A percentile compares a stretch with the other conserved stretches of the same genome.
phyloP scores from a whole-genome alignment of 2,797 vertebrate genomes.

The Xiphophorus birchmanni region DNA sequence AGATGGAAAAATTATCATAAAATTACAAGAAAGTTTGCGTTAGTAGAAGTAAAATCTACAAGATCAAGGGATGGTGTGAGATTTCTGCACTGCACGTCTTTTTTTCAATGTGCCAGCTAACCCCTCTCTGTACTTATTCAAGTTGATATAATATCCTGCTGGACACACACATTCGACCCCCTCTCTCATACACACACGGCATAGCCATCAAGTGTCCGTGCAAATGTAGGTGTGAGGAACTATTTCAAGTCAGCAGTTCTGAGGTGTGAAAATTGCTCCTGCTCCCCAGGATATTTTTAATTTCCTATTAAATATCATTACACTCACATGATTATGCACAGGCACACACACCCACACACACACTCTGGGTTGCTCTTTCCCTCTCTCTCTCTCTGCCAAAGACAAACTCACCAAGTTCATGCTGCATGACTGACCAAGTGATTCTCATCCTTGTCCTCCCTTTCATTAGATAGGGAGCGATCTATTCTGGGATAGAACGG shows the following conservation, averaged over 20 bases:
- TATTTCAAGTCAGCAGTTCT: constrained; percentile 64
- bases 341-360: neutral
- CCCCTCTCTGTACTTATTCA: constrained; percentile 11
- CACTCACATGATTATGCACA: constrained; percentile 34
- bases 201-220: constrained; percentile 18
- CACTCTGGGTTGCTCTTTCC: neutral
- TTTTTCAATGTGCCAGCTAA: constrained; percentile 4
- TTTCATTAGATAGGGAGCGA: constrained; percentile 59
- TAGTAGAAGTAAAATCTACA: neutral
- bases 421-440: constrained; percentile 57
- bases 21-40: neutral
- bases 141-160: constrained; percentile 21
- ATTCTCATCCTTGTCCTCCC: constrained; percentile 60
- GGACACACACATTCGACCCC: constrained; percentile 12
- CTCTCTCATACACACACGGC: constrained; percentile 11
- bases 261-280: constrained; percentile 59
- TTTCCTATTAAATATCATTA: constrained; percentile 67
- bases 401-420: constrained; percentile 64
- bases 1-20: neutral
- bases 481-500: constrained; percentile 70
- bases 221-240: constrained; percentile 39
- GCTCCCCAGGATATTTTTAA: constrained; percentile 72
- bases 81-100: neutral
- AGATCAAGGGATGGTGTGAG: neutral
- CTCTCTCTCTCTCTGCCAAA: constrained; percentile 38